phyloP scores from a whole-genome alignment of 2,113 vertebrate genomes.

The Rhombomys opimus region DNA sequence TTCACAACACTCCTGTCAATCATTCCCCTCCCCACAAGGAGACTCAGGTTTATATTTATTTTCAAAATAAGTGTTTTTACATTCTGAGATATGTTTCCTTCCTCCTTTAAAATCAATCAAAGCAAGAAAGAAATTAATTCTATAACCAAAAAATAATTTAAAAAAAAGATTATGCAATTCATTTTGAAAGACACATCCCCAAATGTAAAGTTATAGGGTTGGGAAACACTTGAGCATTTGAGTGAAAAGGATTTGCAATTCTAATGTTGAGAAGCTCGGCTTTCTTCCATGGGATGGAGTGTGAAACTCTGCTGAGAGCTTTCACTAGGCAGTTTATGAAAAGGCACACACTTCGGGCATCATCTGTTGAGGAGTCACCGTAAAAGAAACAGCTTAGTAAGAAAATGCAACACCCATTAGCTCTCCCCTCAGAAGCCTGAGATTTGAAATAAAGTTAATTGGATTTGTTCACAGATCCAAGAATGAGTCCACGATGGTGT shows the following conservation, averaged over 20 bases:
- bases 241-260: conserved; percentile 24
- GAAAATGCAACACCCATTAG: conserved; percentile 55
- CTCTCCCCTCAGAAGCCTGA: conserved; percentile 33
- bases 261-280: not conserved
- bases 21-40: not conserved
- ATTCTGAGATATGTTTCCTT: not conserved
- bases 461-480: conserved; percentile 63
- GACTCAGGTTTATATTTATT: conserved; percentile 24
- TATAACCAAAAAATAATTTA: not conserved
- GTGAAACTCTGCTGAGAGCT: not conserved
- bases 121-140: conserved; percentile 42
- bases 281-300: not conserved
- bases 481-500: not conserved
- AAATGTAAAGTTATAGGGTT: not conserved
- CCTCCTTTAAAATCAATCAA: conserved; percentile 25
- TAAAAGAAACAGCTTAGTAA: conserved; percentile 46
- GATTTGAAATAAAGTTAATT: conserved; percentile 60
- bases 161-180: not conserved
- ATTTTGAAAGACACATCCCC: not conserved
- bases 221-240: conserved; percentile 14
- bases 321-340: conserved; percentile 20
- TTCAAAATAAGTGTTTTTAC: conserved; percentile 26
- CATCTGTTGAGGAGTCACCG: not conserved
- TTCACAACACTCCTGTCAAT: not conserved
- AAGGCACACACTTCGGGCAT: not conserved